phyloP scores from a whole-genome alignment of 2,797 vertebrate species.

The Columba guinea region DNA sequence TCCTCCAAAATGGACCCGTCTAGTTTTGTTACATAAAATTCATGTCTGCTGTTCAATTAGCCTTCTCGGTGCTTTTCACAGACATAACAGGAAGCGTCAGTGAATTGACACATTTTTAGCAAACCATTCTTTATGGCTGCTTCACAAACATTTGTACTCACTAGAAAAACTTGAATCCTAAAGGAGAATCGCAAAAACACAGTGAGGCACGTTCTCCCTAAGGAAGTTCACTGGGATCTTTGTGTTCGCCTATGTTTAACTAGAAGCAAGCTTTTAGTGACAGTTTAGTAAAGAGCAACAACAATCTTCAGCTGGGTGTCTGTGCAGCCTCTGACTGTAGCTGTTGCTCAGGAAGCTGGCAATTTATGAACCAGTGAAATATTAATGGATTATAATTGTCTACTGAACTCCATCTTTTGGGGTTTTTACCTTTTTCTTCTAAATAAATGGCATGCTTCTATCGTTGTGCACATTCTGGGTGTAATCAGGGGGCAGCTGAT shows the following conservation, averaged over 20 bases:
- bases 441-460: neutral
- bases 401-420: neutral
- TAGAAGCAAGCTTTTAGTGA: neutral
- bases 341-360: neutral
- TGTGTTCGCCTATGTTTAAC: neutral
- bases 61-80: neutral
- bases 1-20: constrained; percentile 52
- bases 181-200: neutral
- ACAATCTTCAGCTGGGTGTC: neutral
- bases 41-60: neutral
- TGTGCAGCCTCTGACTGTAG: neutral
- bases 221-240: neutral
- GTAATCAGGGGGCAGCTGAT: neutral
- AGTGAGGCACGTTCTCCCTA: neutral
- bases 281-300: neutral
- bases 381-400: neutral
- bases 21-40: neutral
- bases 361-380: neutral
- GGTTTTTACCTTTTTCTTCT: neutral
- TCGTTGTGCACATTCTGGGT: neutral
- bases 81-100: neutral
- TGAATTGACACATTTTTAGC: neutral
- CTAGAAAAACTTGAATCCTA: neutral
- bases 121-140: neutral
- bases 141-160: neutral